phyloP scores from a whole-genome alignment of 2,113 vertebrate species.

The Triplophysa rosa region DNA sequence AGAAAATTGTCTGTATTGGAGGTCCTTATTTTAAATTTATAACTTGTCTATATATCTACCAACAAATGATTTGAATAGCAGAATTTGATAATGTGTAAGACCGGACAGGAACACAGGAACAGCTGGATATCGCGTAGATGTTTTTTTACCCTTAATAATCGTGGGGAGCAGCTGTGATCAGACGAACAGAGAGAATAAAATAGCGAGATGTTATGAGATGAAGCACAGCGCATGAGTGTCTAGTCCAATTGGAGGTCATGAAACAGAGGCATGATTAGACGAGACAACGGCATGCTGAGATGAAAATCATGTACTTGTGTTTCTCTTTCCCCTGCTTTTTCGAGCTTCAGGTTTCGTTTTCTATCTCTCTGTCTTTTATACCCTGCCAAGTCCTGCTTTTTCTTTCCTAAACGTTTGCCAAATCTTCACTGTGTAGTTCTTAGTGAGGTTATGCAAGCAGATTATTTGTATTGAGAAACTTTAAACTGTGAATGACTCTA shows the following conservation, averaged over 20 bases:
- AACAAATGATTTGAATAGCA: background rate
- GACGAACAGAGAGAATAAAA: constrained; percentile 23
- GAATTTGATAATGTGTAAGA: background rate
- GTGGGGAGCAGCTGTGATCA: constrained; percentile 7
- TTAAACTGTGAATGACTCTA: background rate
- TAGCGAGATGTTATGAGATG: background rate
- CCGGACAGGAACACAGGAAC: constrained; percentile 14
- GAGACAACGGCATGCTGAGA: constrained; percentile 47
- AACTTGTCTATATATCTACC: background rate
- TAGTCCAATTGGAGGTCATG: constrained; percentile 49
- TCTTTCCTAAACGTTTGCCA: background rate
- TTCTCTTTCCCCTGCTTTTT: constrained; percentile 18
- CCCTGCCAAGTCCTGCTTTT: constrained; percentile 6
- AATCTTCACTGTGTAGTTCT: background rate
- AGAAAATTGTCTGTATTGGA: background rate
- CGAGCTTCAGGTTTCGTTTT: background rate
- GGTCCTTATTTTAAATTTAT: background rate
- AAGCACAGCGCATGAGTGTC: background rate
- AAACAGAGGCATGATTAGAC: constrained; percentile 47
- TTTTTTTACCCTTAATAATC: constrained; percentile 33
- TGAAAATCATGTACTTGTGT: constrained; percentile 38
- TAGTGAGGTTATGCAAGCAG: background rate
- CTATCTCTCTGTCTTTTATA: constrained; percentile 3
- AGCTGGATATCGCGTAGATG: constrained; percentile 27
- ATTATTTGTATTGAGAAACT: background rate